A percentile compares a stretch with the other conserved stretches of the same genome.
Evolutionary conservation across 2,113 vertebrate genomes (phyloP).

Genomic region (Otolemur garnettii): DNA sequence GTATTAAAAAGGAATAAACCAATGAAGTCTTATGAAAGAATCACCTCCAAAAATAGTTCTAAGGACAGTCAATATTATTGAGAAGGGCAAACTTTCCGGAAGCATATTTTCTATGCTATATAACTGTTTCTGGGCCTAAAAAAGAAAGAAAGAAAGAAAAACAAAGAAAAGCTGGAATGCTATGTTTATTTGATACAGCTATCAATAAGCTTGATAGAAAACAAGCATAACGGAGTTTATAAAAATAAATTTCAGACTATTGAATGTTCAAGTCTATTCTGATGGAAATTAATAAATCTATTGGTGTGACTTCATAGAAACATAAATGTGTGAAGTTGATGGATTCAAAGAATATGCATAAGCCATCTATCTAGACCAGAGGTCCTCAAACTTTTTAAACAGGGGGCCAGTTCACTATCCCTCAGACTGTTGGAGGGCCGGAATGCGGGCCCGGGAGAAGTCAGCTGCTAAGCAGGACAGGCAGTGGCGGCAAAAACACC

Average conservation of each 20-base stretch:
- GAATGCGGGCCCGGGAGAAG: too few species aligned
- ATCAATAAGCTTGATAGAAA: conserved; percentile 39
- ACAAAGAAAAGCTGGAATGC: background rate
- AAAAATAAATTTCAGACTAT: conserved; percentile 50
- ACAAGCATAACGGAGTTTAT: background rate
- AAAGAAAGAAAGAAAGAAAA: too few species aligned
- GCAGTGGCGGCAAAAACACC: too few species aligned
- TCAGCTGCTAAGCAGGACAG: too few species aligned
- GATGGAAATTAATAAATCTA: background rate
- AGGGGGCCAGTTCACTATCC: too few species aligned
- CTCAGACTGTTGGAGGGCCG: too few species aligned
- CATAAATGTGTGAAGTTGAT: background rate
- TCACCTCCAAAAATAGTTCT: background rate
- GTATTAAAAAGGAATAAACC: background rate
- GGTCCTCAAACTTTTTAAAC: too few species aligned
- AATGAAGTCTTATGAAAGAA: background rate
- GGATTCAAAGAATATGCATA: background rate
- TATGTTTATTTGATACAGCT: background rate
- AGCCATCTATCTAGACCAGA: background rate
- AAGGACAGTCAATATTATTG: background rate
- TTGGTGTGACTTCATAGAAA: background rate
- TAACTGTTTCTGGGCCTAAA: background rate
- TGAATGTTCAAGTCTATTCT: background rate
- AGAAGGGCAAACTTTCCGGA: background rate
- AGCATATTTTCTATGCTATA: background rate